A percentile compares a stretch with the other conserved stretches of the same genome.
phyloP scores from a whole-genome alignment of 23 tunicate genomes.

The Phallusia fumigata region DNA sequence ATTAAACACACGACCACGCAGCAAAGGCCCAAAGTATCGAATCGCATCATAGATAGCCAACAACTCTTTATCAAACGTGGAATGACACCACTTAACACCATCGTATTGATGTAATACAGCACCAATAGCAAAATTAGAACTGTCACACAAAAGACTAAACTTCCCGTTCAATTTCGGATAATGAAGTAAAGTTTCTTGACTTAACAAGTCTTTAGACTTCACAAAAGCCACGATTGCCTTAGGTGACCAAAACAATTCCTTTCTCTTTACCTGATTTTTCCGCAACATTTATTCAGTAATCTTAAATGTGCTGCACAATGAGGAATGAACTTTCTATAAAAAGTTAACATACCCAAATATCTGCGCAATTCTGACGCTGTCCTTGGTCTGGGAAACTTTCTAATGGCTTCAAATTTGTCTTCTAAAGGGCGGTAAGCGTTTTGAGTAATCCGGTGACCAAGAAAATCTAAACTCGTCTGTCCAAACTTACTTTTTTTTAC shows the following conservation, averaged over 20 bases:
- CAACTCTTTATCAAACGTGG: conserved; percentile 24
- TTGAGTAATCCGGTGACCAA: neutral
- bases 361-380: neutral
- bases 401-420: neutral
- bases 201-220: neutral
- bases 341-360: neutral
- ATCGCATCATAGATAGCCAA: conserved; percentile 17
- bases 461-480: neutral
- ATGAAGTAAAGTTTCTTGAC: neutral
- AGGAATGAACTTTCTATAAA: conserved; percentile 11
- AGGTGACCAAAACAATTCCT: neutral
- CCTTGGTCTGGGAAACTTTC: neutral
- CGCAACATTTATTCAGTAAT: neutral
- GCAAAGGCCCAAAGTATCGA: neutral
- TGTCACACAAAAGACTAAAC: neutral
- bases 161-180: conserved; percentile 1
- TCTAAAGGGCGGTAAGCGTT: neutral
- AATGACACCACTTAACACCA: neutral
- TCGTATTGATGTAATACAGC: conserved; percentile 15
- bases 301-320: neutral
- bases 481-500: neutral
- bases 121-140: conserved; percentile 2
- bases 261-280: neutral
- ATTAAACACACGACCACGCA: conserved; percentile 17
- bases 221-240: neutral